A percentile compares a stretch with the other conserved stretches of the same genome.
These are phyloP conservation scores for Agrilus planipennis DNA, from an alignment of 1,140 invertebrate species.

Conservation along the genomic window DNA sequence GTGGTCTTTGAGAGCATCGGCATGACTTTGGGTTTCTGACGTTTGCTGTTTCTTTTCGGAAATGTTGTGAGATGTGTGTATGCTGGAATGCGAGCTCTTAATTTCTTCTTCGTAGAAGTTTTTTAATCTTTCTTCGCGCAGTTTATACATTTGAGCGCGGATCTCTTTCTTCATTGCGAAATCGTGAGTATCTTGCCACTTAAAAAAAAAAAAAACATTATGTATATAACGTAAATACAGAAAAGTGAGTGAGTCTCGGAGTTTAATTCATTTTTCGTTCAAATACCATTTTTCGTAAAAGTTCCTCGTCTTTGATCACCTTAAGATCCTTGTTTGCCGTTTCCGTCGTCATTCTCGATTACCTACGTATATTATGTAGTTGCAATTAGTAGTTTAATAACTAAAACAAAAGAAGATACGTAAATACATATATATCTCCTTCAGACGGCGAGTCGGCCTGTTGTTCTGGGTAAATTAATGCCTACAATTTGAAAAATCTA, in stretches of 20 bases:
- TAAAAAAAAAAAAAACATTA: slow-evolving; percentile 14
- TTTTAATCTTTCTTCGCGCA: slow-evolving; percentile 62
- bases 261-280: not conserved
- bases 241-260: not conserved
- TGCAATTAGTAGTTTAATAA: not conserved
- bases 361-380: not conserved
- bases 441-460: not conserved
- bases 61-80: slow-evolving; percentile 2
- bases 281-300: slow-evolving; percentile 56
- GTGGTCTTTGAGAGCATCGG: slow-evolving; percentile 60
- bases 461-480: not conserved
- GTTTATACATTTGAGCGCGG: slow-evolving; percentile 65
- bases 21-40: slow-evolving; percentile 27
- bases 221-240: not conserved
- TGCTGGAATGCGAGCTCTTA: slow-evolving; percentile 10
- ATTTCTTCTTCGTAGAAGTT: slow-evolving; percentile 51
- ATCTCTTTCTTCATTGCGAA: slow-evolving; percentile 77
- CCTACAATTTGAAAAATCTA: not conserved
- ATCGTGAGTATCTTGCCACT: slow-evolving; percentile 80
- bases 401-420: not conserved
- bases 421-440: not conserved
- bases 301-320: slow-evolving; percentile 57
- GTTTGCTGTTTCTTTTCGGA: slow-evolving; percentile 14
- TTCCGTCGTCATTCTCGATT: slow-evolving; percentile 24
- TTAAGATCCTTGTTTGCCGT: slow-evolving; percentile 42